Evolutionary conservation across 2,113 vertebrate genomes (phyloP), one percentile per base, ranked within the genome.

Genomic region (Ursus arctos): DNA sequence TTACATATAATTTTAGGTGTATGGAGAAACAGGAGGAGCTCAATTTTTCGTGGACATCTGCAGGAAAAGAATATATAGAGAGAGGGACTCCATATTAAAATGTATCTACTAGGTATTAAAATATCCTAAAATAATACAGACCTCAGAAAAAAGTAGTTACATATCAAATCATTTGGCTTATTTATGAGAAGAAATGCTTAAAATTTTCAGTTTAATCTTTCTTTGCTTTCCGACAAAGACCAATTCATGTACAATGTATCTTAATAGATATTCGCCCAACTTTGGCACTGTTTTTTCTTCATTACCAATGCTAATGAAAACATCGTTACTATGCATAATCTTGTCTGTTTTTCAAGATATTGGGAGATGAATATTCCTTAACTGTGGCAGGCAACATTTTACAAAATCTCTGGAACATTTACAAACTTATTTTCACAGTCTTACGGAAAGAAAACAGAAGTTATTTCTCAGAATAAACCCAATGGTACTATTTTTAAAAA

Each of bases 131-230:
- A 63, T 61, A 72, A 63, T 31, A 33, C 26, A 61, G 33, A 88
- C 26, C 69, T 91, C 61, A 88, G 43, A 59, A 63, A 31, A 88
- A 79, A 63, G 82, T 47, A 55, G 47, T 40, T 69, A 86, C 57
- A 55, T 89, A 36, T 83, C 72, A 87, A 31, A 15, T 95, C 57
- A 49, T 2, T 69, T 95, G 57, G 14, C 31, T 89, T 95, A 47
- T 67, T 94, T 74, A 33, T 89, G 57, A 93, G 10, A 21, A 65
- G 28, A 24, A 74, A 79, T 63, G 24, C 28, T 74, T 95, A n/a
- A 65, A 93, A 74, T 63, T 55, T 91, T 96, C 15, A 59, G 28
- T 74, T 90, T 87, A 83, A 53, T 88, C 59, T 86, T 96, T 65
- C n/a, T 40, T 0, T 59, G 24, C 36, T 53, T 94, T 89, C 69